Evolutionary conservation across 2,888 invertebrate species (phyloP).

Genomic region (Mycalesis mineus): DNA sequence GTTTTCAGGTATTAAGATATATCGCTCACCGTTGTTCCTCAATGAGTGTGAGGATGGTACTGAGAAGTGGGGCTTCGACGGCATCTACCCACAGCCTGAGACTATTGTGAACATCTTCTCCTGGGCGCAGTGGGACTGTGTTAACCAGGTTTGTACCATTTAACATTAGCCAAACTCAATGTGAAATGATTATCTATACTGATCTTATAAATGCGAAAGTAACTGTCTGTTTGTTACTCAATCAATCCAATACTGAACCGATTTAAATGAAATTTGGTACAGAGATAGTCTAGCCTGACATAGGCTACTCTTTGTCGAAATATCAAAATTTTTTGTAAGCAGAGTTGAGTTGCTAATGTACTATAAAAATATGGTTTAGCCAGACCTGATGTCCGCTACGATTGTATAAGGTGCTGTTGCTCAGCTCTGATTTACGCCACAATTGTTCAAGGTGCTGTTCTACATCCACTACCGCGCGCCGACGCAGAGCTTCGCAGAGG

Average conservation of each 20-base stretch:
- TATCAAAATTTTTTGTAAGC: not conserved
- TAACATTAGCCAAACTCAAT: no score
- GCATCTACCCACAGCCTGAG: conserved; percentile 73
- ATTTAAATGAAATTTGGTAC: no score
- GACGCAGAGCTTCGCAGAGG: conserved; percentile 81
- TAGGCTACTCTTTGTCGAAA: no score
- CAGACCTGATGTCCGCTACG: no score
- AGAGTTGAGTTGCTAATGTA: no score
- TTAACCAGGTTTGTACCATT: conserved; percentile 67
- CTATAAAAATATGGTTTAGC: no score
- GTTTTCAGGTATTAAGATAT: conserved; percentile 60
- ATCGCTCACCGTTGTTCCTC: conserved; percentile 68
- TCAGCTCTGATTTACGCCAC: no score
- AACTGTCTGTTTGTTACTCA: no score
- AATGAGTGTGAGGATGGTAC: conserved; percentile 69
- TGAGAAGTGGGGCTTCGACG: conserved; percentile 77
- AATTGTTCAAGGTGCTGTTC: conserved; percentile 84
- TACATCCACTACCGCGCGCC: conserved; percentile 89
- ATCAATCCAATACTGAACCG: no score
- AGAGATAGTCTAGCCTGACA: not conserved
- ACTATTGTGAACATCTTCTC: conserved; percentile 84
- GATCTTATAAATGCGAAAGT: no score
- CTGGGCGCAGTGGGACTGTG: conserved; percentile 93
- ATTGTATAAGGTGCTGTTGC: no score
- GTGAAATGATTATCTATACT: no score